Base-by-base conservation (phyloP, 2,888 invertebrate genomes). In the Torymus texanus region DNA sequence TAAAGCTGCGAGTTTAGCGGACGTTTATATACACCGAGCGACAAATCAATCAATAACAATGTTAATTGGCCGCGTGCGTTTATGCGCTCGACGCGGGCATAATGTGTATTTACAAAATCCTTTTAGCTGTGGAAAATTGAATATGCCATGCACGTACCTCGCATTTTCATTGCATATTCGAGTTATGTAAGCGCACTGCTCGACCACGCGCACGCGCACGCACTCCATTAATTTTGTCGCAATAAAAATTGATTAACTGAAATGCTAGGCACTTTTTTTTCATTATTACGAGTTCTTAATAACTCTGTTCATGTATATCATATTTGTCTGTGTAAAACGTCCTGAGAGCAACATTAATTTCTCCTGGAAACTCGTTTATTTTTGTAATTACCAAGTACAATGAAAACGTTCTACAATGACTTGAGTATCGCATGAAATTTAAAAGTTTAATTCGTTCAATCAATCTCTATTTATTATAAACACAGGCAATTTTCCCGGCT, bases 161-260 rank as follows among this genome's bases (percentile, higher is more conserved):
- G 5, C 12, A 71, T 29, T 58, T 56, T 58, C 16, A 41, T 58
- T 66, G 55, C 21, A 50, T 41, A 41, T 74, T 58, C 0, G 4
- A 62, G 29, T 77, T 77, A 58, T 53, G 76, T 61, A 77, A 77
- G 67, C 61, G 18, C 55, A 8, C 41, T 41, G 41, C 41, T 41
- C 41, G 41, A 8, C 41, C 18, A 21, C 8, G 68, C 68, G 13
- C 18, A 13, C 18, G 16, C 41, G 10, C 29, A 29, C 41, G 10
- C 41, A 41, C 41, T 53, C 55, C 62, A 67, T 68, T 75, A 53
- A 75, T 18, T 75, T 68, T 68, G 61, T 75, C 59, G 58, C 51
- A 73, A 63, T 73, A 63, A 73, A 73, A 73, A 11, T 56, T 73
- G 55, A 73, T 73, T 73, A 53, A 73, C 62, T 63, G 73, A 55